phyloP scores from a whole-genome alignment of 92 coral and sea anemone species.

The Siderastrea radians region DNA sequence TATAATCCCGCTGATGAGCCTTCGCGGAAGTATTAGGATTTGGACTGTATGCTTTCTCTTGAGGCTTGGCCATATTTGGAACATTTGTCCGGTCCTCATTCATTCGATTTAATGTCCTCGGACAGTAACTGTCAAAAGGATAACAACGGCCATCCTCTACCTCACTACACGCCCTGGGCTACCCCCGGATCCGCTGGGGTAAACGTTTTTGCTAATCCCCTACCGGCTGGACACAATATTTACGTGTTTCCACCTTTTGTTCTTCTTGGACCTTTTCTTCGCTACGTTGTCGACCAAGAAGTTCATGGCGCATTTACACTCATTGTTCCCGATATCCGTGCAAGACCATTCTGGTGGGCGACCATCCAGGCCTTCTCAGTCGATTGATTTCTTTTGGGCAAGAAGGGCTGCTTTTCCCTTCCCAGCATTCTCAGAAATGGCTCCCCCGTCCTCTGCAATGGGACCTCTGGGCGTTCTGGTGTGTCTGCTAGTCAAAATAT shows the following conservation, averaged over 20 bases:
- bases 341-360: too few relatives aligned
- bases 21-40: too few relatives aligned
- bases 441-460: constrained; percentile 54
- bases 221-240: constrained; percentile 47
- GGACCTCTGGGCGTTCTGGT: constrained; percentile 70
- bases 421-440: constrained; percentile 34
- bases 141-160: not conserved
- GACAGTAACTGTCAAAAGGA: constrained; percentile 65
- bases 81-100: constrained; percentile 47
- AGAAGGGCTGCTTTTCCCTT: constrained; percentile 55
- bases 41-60: constrained; percentile 52
- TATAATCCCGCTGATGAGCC: too few relatives aligned
- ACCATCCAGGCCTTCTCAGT: too few relatives aligned
- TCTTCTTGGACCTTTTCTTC: constrained; percentile 46
- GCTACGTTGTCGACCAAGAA: constrained; percentile 35
- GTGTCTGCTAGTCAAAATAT: constrained; percentile 31
- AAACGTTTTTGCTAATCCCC: constrained; percentile 56
- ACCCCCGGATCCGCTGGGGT: too few relatives aligned
- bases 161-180: constrained; percentile 57
- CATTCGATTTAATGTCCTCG: constrained; percentile 64
- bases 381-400: too few relatives aligned
- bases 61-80: constrained; percentile 45
- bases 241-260: constrained; percentile 59
- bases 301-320: too few relatives aligned
- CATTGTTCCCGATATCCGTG: too few relatives aligned